Evolutionary conservation across 2,888 invertebrate genomes (phyloP).

Genomic region (Microctonus aethiopoides): DNA sequence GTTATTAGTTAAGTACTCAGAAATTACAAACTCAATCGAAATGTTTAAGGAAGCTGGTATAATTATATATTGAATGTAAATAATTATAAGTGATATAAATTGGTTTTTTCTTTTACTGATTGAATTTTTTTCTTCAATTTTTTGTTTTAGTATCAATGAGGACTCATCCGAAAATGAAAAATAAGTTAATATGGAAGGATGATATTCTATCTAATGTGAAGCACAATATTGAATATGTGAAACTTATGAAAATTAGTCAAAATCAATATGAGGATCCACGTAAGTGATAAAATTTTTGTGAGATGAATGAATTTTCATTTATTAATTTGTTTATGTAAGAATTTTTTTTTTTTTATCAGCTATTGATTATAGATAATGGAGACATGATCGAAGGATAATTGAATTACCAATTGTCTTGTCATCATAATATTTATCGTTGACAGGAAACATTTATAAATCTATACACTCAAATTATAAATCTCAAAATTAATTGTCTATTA

Average conservation of each 20-base stretch:
- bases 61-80: background rate
- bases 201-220: conserved; percentile 46
- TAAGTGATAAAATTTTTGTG: conserved; percentile 47
- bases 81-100: background rate
- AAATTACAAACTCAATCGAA: background rate
- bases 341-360: background rate
- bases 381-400: conserved; percentile 17
- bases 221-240: conserved; percentile 69
- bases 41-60: background rate
- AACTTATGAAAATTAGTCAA: conserved; percentile 71
- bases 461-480: background rate
- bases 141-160: conserved; percentile 14
- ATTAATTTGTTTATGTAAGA: background rate
- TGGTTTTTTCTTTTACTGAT: background rate
- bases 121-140: background rate
- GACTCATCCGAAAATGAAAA: background rate
- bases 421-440: conserved; percentile 1
- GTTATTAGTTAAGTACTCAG: background rate
- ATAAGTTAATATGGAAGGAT: background rate
- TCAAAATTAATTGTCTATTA: background rate
- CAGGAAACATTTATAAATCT: conserved; percentile 12
- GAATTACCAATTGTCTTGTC: conserved; percentile 14
- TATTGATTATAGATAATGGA: background rate
- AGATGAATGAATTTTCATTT: background rate
- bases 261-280: conserved; percentile 68